These are phyloP conservation scores for Acleris sparsana DNA, from an alignment of 2,888 invertebrate species.

Conservation along the genomic window DNA sequence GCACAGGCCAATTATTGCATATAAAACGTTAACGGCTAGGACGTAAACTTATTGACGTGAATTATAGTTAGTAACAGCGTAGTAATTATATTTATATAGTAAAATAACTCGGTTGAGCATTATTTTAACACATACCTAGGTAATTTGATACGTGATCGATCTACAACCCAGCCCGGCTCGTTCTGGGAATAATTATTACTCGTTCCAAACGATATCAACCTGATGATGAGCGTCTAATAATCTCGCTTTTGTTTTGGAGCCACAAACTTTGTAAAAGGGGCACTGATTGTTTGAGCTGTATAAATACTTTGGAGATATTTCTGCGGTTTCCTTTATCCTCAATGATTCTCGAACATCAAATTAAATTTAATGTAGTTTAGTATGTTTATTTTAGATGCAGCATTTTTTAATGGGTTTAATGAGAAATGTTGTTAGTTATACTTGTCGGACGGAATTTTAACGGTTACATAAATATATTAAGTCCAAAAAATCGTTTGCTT, in stretches of 20 bases:
- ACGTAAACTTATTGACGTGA: too few relatives aligned
- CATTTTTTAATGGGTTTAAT: too few relatives aligned
- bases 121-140: background rate
- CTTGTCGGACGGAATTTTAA: too few relatives aligned
- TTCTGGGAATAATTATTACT: slow-evolving; percentile 29
- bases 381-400: too few relatives aligned
- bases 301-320: slow-evolving; percentile 35
- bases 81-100: too few relatives aligned
- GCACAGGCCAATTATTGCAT: too few relatives aligned
- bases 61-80: too few relatives aligned
- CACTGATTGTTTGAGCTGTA: slow-evolving; percentile 35
- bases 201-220: slow-evolving; percentile 27
- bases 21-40: too few relatives aligned
- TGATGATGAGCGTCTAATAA: slow-evolving; percentile 32
- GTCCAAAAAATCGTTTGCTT: too few relatives aligned
- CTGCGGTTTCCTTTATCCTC: slow-evolving; percentile 26
- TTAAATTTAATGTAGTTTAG: background rate
- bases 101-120: too few relatives aligned
- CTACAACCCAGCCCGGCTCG: slow-evolving; percentile 3
- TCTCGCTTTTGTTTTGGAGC: slow-evolving; percentile 26
- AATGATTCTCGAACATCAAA: slow-evolving; percentile 28
- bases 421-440: too few relatives aligned
- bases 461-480: too few relatives aligned
- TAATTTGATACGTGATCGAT: slow-evolving; percentile 9
- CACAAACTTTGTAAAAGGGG: slow-evolving; percentile 31